These are phyloP conservation scores for Hiodon alosoides DNA, from an alignment of 2,113 vertebrate genomes.

Conservation along the genomic window DNA sequence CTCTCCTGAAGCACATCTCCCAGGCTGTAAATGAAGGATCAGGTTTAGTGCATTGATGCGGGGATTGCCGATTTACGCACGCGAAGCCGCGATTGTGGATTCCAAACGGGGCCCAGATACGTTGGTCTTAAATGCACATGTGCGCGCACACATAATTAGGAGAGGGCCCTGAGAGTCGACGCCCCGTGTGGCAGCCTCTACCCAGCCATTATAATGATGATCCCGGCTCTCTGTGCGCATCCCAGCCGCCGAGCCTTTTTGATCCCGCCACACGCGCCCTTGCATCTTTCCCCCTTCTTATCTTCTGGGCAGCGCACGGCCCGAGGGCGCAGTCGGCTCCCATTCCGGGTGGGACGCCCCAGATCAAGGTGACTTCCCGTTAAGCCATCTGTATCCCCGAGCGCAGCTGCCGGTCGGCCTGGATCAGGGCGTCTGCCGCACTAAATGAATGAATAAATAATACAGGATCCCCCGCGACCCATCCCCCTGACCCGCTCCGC, in stretches of 20 bases:
- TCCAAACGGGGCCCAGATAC: background rate
- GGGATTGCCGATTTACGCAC: background rate
- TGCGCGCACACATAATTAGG: background rate
- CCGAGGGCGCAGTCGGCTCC: background rate
- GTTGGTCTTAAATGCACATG: background rate
- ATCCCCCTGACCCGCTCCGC: no score
- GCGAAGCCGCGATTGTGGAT: background rate
- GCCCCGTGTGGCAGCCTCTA: background rate
- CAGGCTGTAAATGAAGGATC: background rate
- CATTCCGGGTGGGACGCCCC: background rate
- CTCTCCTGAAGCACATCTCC: background rate
- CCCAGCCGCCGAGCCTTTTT: background rate
- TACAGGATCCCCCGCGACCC: no score
- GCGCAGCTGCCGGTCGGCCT: no score
- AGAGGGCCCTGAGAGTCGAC: background rate
- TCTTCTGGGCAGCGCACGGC: background rate
- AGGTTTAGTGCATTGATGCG: background rate
- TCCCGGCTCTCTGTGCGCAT: background rate
- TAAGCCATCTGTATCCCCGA: background rate
- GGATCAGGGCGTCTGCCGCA: no score
- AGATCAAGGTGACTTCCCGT: background rate
- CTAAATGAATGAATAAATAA: no score
- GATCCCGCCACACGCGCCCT: background rate
- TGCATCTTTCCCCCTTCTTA: background rate
- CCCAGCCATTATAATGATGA: constrained; percentile 4